Evolutionary conservation across 2,888 invertebrate species (phyloP), one percentile per base, ranked within the genome.

Genomic region (Cephonodes hylas): DNA sequence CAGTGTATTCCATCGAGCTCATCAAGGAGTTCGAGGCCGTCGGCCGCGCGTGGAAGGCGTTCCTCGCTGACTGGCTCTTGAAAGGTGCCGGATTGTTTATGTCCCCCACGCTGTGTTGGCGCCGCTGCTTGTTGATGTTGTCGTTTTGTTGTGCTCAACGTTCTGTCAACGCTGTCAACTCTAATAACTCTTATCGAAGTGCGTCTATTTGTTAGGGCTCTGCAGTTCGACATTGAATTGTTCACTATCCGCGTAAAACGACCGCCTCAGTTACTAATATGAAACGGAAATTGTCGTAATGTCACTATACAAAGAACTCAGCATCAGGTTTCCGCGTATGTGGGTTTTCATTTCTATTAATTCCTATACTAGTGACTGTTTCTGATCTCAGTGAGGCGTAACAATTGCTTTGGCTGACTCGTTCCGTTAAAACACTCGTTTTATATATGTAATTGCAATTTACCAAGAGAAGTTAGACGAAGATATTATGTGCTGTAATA

Each of bases 11-110:
- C 71, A 93, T 96, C 86, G 96, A 96, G 85, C 95, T 96, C 86
- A 97, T 97, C 91, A 96, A 96, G 93, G 97, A 97, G 91, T 97
- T 97, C 88, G 97, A 96, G 81, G 94, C 95, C 69, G 94, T 96
- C 74, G 95, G 96, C 73, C 95, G 95, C 71, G 95, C 95, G 63
- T 96, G 96, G 94, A 96, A 95, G 88, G 95, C 95, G 77, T 95
- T 95, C 91, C 93, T 96, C 76, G 95, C 95, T 71, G 95, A 96
- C 84, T 93, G 95, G 79, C 93, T 96, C 71, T 84, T 88, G 73
- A 81, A 90, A 91, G 91, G 91, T 90, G 86, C 80, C 81, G 79
- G 84, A 77, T 83, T 83, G 84, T 85, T 83, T 84, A 80, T 80
- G 71, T 80, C 78, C 77, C 79, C 80, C 83, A 83, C 81, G 81